These are phyloP conservation scores for Meganola albula DNA, from an alignment of 2,888 invertebrate genomes.

Conservation along the genomic window DNA sequence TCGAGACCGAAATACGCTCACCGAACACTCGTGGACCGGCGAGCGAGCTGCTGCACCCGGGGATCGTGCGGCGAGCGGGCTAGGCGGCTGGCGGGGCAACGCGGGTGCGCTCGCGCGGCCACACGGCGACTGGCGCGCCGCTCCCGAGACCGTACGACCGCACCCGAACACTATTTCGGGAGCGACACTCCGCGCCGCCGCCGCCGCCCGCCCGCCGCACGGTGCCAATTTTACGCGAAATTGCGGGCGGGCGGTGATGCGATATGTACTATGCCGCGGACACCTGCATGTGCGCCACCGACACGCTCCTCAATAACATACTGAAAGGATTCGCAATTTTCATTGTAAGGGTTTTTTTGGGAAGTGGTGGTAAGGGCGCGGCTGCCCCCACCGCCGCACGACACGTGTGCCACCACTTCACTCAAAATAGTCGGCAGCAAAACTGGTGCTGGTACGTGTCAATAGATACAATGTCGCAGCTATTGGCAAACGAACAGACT, in stretches of 20 bases:
- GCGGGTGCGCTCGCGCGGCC: slow-evolving; percentile 76
- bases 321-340: slow-evolving; percentile 40
- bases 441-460: slow-evolving; percentile 62
- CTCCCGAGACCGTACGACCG: slow-evolving; percentile 69
- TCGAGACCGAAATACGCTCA: slow-evolving; percentile 73
- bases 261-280: slow-evolving; percentile 62
- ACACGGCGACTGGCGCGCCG: slow-evolving; percentile 73
- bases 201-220: slow-evolving; percentile 70
- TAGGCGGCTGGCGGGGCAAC: slow-evolving; percentile 60
- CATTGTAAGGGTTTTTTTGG: slow-evolving; percentile 38
- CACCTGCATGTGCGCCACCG: slow-evolving; percentile 51
- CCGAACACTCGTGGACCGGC: slow-evolving; percentile 57
- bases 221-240: slow-evolving; percentile 78
- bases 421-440: slow-evolving; percentile 61
- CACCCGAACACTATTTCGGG: slow-evolving; percentile 77
- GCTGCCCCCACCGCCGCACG: slow-evolving; percentile 29
- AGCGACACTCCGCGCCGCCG: slow-evolving; percentile 70
- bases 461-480: slow-evolving; percentile 74
- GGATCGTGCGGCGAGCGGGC: slow-evolving; percentile 53
- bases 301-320: slow-evolving; percentile 35
- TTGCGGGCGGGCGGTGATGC: slow-evolving; percentile 78
- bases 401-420: slow-evolving; percentile 49
- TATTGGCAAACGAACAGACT: slow-evolving; percentile 74
- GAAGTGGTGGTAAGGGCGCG: slow-evolving; percentile 28
- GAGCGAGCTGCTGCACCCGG: slow-evolving; percentile 55